A percentile compares a stretch with the other conserved stretches of the same genome.
Conservation (phyloP, 2,797 vertebrate genomes). For the Ammospiza maritima region DNA sequence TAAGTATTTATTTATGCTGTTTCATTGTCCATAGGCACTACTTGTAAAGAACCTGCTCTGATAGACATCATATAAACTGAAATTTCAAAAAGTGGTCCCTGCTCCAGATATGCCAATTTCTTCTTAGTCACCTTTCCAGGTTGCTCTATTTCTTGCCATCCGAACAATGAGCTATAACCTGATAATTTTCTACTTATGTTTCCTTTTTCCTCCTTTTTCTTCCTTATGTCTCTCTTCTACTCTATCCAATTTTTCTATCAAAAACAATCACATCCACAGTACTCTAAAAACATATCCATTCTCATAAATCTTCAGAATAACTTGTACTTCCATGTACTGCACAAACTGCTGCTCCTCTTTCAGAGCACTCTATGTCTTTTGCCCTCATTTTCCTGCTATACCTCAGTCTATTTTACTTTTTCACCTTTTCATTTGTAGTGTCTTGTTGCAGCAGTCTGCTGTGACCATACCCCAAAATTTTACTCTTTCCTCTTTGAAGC, state of each 20-base stretch:
- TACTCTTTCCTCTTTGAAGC: neutral
- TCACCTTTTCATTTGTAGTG: neutral
- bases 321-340: neutral
- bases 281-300: neutral
- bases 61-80: neutral
- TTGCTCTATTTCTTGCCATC: neutral
- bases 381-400: neutral
- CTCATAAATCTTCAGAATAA: slow-evolving; percentile 10
- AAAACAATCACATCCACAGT: neutral
- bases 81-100: neutral
- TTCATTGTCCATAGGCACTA: neutral
- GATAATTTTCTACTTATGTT: neutral
- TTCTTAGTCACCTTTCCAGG: neutral
- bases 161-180: neutral
- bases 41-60: neutral
- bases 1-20: neutral
- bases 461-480: neutral
- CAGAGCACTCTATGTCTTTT: neutral
- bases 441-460: neutral
- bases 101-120: neutral
- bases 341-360: neutral
- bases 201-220: neutral
- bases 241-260: neutral
- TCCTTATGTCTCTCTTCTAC: neutral
- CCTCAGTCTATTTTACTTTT: neutral